Evolutionary conservation across 30 jellyfish, hydroid and myxozoan species (phyloP).

Genomic region (Chironex yamaguchii): DNA sequence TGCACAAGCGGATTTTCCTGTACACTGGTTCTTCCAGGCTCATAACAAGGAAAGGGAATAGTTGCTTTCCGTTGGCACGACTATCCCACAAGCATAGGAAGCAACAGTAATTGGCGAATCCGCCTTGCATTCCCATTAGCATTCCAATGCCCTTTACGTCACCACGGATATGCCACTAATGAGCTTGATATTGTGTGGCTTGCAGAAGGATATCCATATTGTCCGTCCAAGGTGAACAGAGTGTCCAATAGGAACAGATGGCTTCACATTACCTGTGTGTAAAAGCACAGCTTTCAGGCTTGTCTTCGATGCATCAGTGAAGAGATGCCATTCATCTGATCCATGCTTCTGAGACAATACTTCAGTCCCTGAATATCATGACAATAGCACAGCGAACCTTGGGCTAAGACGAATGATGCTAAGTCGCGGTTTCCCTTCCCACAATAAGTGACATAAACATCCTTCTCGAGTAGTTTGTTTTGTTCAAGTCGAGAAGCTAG

Average conservation of each 20-base stretch:
- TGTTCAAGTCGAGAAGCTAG: constrained; percentile 30
- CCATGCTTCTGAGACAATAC: constrained; percentile 35
- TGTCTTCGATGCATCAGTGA: constrained; percentile 14
- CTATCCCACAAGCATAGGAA: constrained; percentile 15
- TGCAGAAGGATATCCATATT: constrained; percentile 35
- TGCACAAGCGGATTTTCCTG: no score
- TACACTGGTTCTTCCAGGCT: no score
- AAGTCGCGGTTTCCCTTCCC: constrained; percentile 12
- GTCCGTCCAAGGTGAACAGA: constrained; percentile 13
- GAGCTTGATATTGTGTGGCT: constrained; percentile 27
- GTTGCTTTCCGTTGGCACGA: no score
- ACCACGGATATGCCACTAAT: constrained; percentile 15
- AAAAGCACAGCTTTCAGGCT: constrained; percentile 22
- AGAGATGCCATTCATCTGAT: constrained; percentile 25
- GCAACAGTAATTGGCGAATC: no score
- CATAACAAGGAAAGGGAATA: no score
- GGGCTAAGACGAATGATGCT: constrained; percentile 27
- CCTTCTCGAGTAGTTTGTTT: constrained; percentile 1
- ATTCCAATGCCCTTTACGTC: no score
- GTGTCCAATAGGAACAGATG: constrained; percentile 23
- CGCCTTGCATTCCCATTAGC: no score
- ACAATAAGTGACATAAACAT: constrained; percentile 12
- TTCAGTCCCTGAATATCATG: constrained; percentile 6
- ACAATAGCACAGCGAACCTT: constrained; percentile 28
- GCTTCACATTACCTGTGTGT: constrained; percentile 1